Evolutionary conservation across 2,113 vertebrate genomes (phyloP), one percentile per base, ranked within the genome.

Genomic region (Oxygymnocypris stewartii): DNA sequence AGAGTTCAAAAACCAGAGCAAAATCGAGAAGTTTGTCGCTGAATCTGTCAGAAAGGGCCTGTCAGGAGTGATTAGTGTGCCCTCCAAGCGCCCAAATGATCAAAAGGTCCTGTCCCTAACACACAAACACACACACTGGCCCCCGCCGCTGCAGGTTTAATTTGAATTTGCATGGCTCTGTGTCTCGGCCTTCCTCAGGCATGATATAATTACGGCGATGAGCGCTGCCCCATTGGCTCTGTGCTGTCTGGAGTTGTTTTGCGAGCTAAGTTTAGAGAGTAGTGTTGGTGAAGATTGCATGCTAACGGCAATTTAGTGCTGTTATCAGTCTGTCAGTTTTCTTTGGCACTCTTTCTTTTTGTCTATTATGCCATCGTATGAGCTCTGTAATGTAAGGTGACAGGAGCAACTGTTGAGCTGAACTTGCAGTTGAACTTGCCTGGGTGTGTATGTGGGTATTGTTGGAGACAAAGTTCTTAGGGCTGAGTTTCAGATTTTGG

Each of bases 201-300:
- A 96, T 98, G 97, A 98, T 99, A 96, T 98, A 95, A 98, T 98
- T 98, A 98, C 96, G 96, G 96, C 96, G 96, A 95, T 97, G 96
- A 97, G 92, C 94, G 94, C 91, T 95, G 94, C 89, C 89, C 89
- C 90, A 93, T 92, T 59, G 84, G 80, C 73, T 94, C 91, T 94
- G 92, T 44, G 37, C 71, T 79, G 76, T 54, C 44, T 35, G 16
- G 28, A 20, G 74, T 20, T 78, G 28, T 78, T 78, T 78, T 54
- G 16, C 69, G 14, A 42, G n/a, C 14, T 92, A 93, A 94, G 91
- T 95, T 95, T 95, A 90, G 40, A 47, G n/a, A 82, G 14, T 65
- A 6, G 51, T n/a, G 51, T 40, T 25, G 6, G 8, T 79, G 91
- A 95, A 93, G 93, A 96, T 92, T 95, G 95, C 87, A 95, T 51